A percentile compares a stretch with the other conserved stretches of the same genome.
These are phyloP conservation scores for fruit fly (Drosophila melanogaster) DNA, from an alignment of 1,140 invertebrate genomes.

Conservation along the genomic window Release_6_plus_ISO1_MT NT_033777.3:24793501-24794000, in stretches of 20 bases:
- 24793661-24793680: constrained; percentile 73
- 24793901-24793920: constrained; percentile 20
- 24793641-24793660: constrained; percentile 16
- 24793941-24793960: not conserved
- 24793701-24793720: constrained; percentile 72
- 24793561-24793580: constrained; percentile 29
- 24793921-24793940: not conserved
- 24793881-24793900: constrained; percentile 25
- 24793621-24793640: not conserved
- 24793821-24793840: constrained; percentile 56
- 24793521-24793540: constrained; percentile 83
- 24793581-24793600: constrained; percentile 53
- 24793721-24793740: constrained; percentile 23
- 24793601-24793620: not conserved
- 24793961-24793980: not conserved
- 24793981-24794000: too few relatives aligned
- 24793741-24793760: not conserved
- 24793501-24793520: constrained; percentile 80
- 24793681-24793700: constrained; percentile 72
- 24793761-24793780: not conserved
- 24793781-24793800: not conserved
- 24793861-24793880: constrained; percentile 52
- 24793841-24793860: constrained; percentile 58
- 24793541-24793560: constrained; percentile 84
- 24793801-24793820: constrained; percentile 37